Evolutionary conservation across 92 coral and sea anemone genomes (phyloP).

Genomic region (Zoanthus gigantus): DNA sequence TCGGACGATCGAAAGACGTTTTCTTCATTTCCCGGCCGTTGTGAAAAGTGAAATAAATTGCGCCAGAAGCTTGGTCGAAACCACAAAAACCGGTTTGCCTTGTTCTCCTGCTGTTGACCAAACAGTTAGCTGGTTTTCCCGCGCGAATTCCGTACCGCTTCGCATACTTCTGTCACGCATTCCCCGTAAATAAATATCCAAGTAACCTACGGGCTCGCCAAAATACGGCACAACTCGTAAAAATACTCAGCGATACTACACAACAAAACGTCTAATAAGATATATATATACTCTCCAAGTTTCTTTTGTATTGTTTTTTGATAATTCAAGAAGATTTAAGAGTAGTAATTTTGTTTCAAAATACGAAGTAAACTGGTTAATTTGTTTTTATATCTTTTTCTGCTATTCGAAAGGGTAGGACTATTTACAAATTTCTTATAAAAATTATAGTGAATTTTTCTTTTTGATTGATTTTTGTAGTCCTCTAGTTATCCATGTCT

Average conservation of each 20-base stretch:
- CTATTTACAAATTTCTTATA: constrained; percentile 41
- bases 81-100: too few relatives aligned
- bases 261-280: too few relatives aligned
- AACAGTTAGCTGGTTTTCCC: background rate
- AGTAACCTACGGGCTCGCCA: too few relatives aligned
- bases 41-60: constrained; percentile 36
- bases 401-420: constrained; percentile 8
- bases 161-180: background rate
- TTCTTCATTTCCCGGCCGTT: background rate
- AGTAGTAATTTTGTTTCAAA: constrained; percentile 20
- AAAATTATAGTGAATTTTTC: constrained; percentile 9
- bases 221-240: too few relatives aligned
- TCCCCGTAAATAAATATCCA: too few relatives aligned
- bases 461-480: constrained; percentile 43
- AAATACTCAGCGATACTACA: too few relatives aligned
- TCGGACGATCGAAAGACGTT: constrained; percentile 8
- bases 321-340: constrained; percentile 29
- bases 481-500: constrained; percentile 39
- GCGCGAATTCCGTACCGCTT: background rate
- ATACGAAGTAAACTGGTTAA: constrained; percentile 30
- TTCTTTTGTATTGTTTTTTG: constrained; percentile 21
- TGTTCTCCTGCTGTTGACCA: background rate
- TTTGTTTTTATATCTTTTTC: constrained; percentile 47
- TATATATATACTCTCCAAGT: constrained; percentile 24
- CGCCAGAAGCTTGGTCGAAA: background rate